These are phyloP conservation scores for Lithobates pipiens DNA, from an alignment of 2,797 vertebrate species.

Conservation along the genomic window DNA sequence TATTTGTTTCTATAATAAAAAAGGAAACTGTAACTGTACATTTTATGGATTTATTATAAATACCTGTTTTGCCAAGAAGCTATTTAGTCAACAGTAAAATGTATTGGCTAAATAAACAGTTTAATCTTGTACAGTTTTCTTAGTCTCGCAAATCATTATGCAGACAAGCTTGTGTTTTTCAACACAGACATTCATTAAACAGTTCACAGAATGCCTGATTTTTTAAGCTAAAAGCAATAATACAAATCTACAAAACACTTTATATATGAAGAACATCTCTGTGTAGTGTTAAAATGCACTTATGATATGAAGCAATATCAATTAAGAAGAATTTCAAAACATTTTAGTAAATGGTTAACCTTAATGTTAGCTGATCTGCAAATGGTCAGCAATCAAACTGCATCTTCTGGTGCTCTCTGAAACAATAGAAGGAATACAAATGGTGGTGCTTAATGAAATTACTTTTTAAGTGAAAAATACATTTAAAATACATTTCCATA, in stretches of 20 bases:
- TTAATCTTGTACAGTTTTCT: background rate
- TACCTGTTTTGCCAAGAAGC: too few species aligned
- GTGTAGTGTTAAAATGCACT: background rate
- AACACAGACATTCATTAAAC: background rate
- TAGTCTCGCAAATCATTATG: background rate
- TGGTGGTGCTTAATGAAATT: constrained; percentile 12
- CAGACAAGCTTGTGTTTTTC: background rate
- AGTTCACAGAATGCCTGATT: background rate
- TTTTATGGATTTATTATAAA: too few species aligned
- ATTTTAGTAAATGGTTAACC: background rate
- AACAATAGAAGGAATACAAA: constrained; percentile 30
- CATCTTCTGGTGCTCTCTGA: background rate
- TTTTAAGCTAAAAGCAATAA: background rate
- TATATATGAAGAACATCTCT: constrained; percentile 19
- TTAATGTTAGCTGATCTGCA: constrained; percentile 8
- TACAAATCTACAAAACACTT: background rate
- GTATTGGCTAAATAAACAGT: background rate
- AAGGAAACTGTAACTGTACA: too few species aligned
- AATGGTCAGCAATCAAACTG: constrained; percentile 9
- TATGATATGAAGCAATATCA: constrained; percentile 10
- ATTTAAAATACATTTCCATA: constrained; percentile 37
- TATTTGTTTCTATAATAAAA: too few species aligned
- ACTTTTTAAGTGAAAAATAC: constrained; percentile 44
- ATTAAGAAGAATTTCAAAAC: constrained; percentile 5
- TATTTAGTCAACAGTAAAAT: background rate